Conservation (phyloP, 2,888 invertebrate genomes). For the Alitta virens region DNA sequence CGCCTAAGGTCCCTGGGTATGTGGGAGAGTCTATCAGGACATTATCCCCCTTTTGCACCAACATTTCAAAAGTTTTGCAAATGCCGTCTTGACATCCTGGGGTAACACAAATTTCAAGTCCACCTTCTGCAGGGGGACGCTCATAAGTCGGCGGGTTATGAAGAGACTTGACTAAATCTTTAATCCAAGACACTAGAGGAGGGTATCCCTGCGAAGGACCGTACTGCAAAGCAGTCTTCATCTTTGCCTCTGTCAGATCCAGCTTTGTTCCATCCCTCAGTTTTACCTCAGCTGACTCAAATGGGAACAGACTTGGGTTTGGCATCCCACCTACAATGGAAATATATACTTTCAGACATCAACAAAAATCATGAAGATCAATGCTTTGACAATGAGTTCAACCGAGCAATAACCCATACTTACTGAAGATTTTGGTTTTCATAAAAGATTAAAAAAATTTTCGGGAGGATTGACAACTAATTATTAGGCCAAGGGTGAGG, state of each 20-base stretch:
- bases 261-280: slow-evolving; percentile 45
- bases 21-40: slow-evolving; percentile 71
- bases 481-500: too few relatives aligned
- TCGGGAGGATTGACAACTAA: too few relatives aligned
- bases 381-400: too few relatives aligned
- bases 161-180: slow-evolving; percentile 65
- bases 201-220: slow-evolving; percentile 69
- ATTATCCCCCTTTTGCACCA: slow-evolving; percentile 70
- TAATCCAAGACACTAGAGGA: slow-evolving; percentile 60
- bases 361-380: too few relatives aligned
- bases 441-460: too few relatives aligned
- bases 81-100: slow-evolving; percentile 78
- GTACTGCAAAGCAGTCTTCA: slow-evolving; percentile 72
- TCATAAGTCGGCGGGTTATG: slow-evolving; percentile 70
- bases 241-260: slow-evolving; percentile 34
- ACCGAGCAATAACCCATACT: too few relatives aligned
- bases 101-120: slow-evolving; percentile 64
- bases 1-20: slow-evolving; percentile 68
- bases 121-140: slow-evolving; percentile 33
- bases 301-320: slow-evolving; percentile 48
- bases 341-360: too few relatives aligned
- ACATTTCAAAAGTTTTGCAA: slow-evolving; percentile 71
- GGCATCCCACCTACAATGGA: slow-evolving; percentile 47
- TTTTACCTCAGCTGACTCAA: slow-evolving; percentile 40
- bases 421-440: too few relatives aligned